phyloP scores from a whole-genome alignment of 2,113 vertebrate genomes.

The Brienomyrus brachyistius region DNA sequence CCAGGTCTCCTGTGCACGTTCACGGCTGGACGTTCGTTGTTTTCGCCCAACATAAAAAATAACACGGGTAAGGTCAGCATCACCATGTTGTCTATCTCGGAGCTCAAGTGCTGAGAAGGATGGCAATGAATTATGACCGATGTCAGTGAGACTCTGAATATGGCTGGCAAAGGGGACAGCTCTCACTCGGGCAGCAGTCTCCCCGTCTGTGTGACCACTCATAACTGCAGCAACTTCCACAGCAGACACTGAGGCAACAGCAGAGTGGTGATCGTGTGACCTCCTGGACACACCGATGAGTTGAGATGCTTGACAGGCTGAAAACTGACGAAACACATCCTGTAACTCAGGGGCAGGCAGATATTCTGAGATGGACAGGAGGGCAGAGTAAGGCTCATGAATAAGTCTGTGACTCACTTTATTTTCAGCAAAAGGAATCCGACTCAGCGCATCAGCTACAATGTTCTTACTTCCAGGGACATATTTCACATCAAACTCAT shows the following conservation, averaged over 20 bases:
- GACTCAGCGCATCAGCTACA: neutral
- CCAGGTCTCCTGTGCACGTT: neutral
- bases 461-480: neutral
- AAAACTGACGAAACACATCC: neutral
- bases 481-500: neutral
- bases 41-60: neutral
- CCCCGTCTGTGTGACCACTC: neutral
- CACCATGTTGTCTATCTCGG: neutral
- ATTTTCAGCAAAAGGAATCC: neutral
- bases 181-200: neutral
- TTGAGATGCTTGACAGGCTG: neutral
- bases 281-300: neutral
- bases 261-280: neutral
- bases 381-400: neutral
- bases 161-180: neutral
- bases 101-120: neutral
- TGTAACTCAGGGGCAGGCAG: neutral
- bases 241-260: neutral
- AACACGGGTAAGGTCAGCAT: neutral
- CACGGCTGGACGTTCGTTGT: neutral
- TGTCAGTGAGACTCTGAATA: neutral
- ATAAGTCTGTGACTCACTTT: neutral
- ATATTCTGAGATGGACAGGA: neutral
- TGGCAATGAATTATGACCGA: neutral
- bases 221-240: neutral